These are phyloP conservation scores for Corythornis cristatus DNA, from an alignment of 2,113 vertebrate species.

Conservation along the genomic window DNA sequence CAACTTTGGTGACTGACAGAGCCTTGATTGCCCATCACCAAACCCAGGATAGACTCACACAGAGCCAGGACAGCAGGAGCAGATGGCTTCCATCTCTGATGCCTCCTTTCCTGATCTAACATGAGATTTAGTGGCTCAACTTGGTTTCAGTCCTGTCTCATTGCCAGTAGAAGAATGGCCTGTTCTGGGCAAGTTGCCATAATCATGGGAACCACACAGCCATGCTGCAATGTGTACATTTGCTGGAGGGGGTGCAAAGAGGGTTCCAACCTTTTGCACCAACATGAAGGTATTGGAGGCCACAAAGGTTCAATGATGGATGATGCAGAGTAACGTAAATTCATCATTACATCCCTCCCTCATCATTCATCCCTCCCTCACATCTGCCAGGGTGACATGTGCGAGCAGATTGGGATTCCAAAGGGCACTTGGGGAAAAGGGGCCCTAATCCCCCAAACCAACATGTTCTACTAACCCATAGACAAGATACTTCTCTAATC, in stretches of 20 bases:
- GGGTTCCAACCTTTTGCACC: neutral
- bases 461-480: neutral
- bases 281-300: slow-evolving; percentile 31
- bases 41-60: neutral
- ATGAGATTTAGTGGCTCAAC: neutral
- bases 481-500: neutral
- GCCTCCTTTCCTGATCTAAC: neutral
- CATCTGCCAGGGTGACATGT: neutral
- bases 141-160: neutral
- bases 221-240: neutral
- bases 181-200: neutral
- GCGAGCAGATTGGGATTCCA: neutral
- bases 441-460: neutral
- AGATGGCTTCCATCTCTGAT: neutral
- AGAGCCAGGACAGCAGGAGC: neutral
- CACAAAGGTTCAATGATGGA: slow-evolving; percentile 64
- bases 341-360: slow-evolving; percentile 60
- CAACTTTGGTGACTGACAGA: neutral
- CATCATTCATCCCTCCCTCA: too few species aligned
- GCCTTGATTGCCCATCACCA: neutral
- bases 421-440: neutral
- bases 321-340: neutral
- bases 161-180: slow-evolving; percentile 37
- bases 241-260: neutral
- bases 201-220: neutral